A percentile compares a stretch with the other conserved stretches of the same genome.
These are phyloP conservation scores for Chloropsis cyanopogon DNA, from an alignment of 2,113 vertebrate genomes.

Conservation along the genomic window DNA sequence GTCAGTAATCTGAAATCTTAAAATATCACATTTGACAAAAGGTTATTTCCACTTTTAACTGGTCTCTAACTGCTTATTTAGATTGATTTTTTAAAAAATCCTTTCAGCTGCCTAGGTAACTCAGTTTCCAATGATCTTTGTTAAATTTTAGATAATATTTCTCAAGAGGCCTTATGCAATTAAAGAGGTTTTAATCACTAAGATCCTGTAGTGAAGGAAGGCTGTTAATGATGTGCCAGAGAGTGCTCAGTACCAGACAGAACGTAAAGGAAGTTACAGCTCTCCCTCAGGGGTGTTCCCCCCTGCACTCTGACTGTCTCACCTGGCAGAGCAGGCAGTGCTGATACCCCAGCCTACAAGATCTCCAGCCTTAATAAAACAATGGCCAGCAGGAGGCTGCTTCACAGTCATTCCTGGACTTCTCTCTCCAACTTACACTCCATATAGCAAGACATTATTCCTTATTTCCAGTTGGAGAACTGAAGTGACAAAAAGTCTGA, in stretches of 20 bases:
- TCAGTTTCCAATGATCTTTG: not conserved
- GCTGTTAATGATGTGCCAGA: not conserved
- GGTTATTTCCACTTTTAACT: not conserved
- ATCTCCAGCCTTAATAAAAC: not conserved
- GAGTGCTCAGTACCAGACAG: not conserved
- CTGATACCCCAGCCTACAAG: not conserved
- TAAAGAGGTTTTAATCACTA: not conserved
- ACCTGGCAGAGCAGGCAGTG: not conserved
- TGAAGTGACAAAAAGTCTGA: not conserved
- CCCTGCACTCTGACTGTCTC: not conserved
- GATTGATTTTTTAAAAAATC: not conserved
- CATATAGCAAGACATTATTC: not conserved
- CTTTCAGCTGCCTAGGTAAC: not conserved
- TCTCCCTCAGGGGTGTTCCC: not conserved
- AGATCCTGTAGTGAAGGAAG: not conserved
- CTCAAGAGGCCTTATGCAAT: not conserved
- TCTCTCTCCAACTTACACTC: not conserved
- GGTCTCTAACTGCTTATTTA: not conserved
- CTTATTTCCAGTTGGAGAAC: not conserved
- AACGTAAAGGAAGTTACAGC: accelerated
- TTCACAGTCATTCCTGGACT: not conserved
- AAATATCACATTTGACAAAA: not conserved
- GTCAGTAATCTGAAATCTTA: not conserved
- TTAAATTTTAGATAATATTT: not conserved
- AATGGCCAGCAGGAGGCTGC: not conserved